These are phyloP conservation scores for Bombus picipes DNA, from an alignment of 1,140 invertebrate genomes.

Conservation along the genomic window DNA sequence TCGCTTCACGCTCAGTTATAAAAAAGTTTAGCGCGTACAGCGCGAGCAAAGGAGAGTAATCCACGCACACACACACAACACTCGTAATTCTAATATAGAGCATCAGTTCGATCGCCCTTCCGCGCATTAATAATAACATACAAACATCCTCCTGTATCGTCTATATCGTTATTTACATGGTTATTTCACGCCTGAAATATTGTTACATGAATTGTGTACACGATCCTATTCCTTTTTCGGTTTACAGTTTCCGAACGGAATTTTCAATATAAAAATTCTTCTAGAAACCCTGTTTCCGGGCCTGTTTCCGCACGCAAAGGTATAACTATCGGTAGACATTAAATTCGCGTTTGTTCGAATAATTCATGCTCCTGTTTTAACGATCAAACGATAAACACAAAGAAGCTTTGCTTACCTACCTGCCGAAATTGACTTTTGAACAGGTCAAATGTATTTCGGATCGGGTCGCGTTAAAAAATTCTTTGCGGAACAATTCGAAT, in stretches of 20 bases:
- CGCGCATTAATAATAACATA: not conserved
- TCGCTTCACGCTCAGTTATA: slow-evolving; percentile 1
- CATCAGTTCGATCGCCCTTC: not conserved
- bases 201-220: not conserved
- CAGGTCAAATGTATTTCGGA: slow-evolving; percentile 30
- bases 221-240: not conserved
- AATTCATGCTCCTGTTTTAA: slow-evolving; percentile 49
- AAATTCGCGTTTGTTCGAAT: slow-evolving; percentile 33
- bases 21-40: slow-evolving; percentile 13
- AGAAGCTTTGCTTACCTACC: slow-evolving; percentile 55
- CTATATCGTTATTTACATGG: not conserved
- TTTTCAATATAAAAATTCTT: not conserved
- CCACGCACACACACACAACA: slow-evolving; percentile 9
- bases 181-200: not conserved
- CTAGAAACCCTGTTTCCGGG: not conserved
- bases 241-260: not conserved
- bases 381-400: slow-evolving; percentile 19
- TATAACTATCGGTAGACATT: slow-evolving; percentile 37
- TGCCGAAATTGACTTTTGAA: slow-evolving; percentile 42
- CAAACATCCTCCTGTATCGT: slow-evolving; percentile 10
- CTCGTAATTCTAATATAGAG: slow-evolving; percentile 22
- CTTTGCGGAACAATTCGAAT: not conserved
- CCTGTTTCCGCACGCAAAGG: slow-evolving; percentile 13
- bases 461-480: slow-evolving; percentile 35
- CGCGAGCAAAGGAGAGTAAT: slow-evolving; percentile 31